A percentile compares a stretch with the other conserved stretches of the same genome.
Conservation (phyloP, 2,113 vertebrate genomes). For the Murina feae region DNA sequence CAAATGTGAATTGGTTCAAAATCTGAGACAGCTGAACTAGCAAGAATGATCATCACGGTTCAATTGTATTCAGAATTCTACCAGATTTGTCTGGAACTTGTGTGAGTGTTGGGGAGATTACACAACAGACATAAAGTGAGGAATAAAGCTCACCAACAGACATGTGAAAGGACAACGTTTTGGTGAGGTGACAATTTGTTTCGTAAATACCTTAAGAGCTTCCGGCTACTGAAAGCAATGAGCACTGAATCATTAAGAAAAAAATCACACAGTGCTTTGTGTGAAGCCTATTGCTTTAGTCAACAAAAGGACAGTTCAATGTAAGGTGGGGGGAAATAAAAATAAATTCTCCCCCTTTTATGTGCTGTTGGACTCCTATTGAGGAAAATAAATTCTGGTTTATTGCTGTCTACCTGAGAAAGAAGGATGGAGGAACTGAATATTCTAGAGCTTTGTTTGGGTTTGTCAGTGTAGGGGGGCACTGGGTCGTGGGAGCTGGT, state of each 20-base stretch:
- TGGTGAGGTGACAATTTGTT: not conserved
- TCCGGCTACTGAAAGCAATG: not conserved
- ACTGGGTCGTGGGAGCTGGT: not conserved
- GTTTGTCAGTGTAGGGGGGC: not conserved
- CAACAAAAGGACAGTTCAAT: constrained; percentile 5
- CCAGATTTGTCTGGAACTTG: not conserved
- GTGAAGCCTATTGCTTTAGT: not conserved
- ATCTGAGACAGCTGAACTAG: not conserved
- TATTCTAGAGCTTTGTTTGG: constrained; percentile 43
- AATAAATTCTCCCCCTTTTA: not conserved
- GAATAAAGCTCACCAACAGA: not conserved
- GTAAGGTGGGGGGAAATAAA: not conserved
- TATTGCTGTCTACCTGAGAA: not conserved
- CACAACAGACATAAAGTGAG: not conserved
- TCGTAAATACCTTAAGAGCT: constrained; percentile 28
- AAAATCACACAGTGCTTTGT: not conserved
- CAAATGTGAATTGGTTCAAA: not conserved
- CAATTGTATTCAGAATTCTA: not conserved
- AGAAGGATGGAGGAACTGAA: constrained; percentile 3
- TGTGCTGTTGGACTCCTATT: not conserved
- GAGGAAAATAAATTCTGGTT: constrained; percentile 43
- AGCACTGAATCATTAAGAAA: not conserved
- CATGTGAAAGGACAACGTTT: not conserved
- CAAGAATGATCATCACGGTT: not conserved
- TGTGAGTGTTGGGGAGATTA: not conserved